Base-by-base conservation (phyloP, 2,113 vertebrate genomes). In the Charadrius vociferus region DNA sequence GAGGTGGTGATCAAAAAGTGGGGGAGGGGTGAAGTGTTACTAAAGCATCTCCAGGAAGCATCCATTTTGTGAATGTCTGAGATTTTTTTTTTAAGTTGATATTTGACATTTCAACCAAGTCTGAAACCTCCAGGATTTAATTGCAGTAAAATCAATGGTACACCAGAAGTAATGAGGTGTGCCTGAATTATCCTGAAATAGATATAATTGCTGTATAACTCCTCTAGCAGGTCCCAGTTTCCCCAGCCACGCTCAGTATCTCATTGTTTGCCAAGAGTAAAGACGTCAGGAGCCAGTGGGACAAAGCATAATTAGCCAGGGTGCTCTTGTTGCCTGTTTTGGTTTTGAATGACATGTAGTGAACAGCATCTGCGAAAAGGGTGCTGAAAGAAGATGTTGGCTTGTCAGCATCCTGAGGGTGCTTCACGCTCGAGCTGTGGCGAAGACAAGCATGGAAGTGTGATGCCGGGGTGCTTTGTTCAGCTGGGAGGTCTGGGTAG, bases 111-210 rank as follows among this genome's bases (percentile, higher is more conserved):
- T 93, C 52, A 88, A n/a, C 80, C 80, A 92, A 72, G 63, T 45
- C 68, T 95, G 79, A 96, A 97, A 86, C 11, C 24, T 89, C 65
- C 43, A 89, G 94, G 53, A 89, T 80, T 87, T 96, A 91, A 95
- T 70, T 91, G 91, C 83, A 82, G 50, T 65, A 87, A 96, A 95
- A 95, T 95, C 89, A 91, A 58, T 89, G 81, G 52, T 72, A 86
- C 34, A 71, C 43, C 50, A 78, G 61, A 75, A 95, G 62, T 81
- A 96, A 84, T 81, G 78, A 95, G 55, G 53, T 85, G 70, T 94
- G 61, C 78, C 88, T 95, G 92, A 97, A 90, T 93, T 89, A 91
- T 49, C 92, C 93, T 95, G 92, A 96, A 97, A 96, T 67, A 92
- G 83, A 86, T 81, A 49, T 94, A 97, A 97, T 63, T 96, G 91